phyloP scores from a whole-genome alignment of 2,113 vertebrate species.

The Barbus barbus region DNA sequence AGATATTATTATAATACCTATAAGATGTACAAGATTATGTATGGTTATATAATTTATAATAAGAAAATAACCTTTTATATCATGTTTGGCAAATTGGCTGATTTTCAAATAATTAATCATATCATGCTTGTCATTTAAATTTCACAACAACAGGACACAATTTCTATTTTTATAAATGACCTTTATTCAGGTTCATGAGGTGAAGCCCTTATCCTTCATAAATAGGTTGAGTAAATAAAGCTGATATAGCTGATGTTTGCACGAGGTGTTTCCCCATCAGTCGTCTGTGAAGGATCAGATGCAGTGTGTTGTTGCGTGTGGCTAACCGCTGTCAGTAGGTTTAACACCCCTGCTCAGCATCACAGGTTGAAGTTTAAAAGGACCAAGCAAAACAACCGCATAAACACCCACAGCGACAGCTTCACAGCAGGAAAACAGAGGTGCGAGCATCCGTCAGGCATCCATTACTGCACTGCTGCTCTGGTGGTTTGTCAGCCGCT shows the following conservation, averaged over 20 bases:
- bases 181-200: neutral
- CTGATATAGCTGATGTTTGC: neutral
- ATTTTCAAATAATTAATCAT: neutral
- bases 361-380: neutral
- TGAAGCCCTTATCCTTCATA: neutral
- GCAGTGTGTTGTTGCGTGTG: neutral
- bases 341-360: neutral
- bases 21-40: no score
- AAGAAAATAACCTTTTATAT: no score
- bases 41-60: no score
- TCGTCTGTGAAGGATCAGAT: neutral
- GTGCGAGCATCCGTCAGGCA: neutral
- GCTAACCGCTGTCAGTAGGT: neutral
- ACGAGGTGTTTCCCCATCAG: neutral
- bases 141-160: neutral
- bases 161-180: neutral
- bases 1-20: no score
- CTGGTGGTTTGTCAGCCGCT: neutral
- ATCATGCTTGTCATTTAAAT: neutral
- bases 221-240: conserved; percentile 16
- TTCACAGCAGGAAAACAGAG: neutral
- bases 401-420: neutral
- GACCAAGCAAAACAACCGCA: neutral
- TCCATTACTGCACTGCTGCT: neutral
- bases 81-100: no score